Conservation (phyloP, 1,140 invertebrate genomes). For the Drosophila busckii region DNA sequence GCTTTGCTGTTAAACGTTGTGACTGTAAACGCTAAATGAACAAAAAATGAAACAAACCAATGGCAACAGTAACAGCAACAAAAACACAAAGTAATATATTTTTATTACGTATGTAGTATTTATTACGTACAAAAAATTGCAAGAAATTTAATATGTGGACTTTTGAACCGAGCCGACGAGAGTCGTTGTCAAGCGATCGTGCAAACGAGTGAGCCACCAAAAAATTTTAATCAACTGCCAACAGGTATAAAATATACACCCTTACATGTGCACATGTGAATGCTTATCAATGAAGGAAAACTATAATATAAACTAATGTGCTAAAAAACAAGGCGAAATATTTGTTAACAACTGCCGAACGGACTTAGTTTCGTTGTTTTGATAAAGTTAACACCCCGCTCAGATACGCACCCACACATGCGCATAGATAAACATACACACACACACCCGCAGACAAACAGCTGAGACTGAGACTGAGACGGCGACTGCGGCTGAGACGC, state of each 20-base stretch:
- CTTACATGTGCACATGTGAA: constrained; percentile 1
- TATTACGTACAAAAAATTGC: constrained; percentile 37
- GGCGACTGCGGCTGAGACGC: too few species aligned
- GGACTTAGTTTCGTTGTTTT: constrained; percentile 34
- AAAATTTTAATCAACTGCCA: constrained; percentile 38
- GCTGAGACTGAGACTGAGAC: too few species aligned
- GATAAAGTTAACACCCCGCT: constrained; percentile 57
- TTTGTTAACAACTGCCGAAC: constrained; percentile 29
- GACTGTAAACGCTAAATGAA: constrained; percentile 21
- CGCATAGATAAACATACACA: constrained; percentile 16
- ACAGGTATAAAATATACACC: constrained; percentile 12
- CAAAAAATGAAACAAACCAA: constrained; percentile 21
- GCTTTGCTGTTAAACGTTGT: constrained; percentile 36
- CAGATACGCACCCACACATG: constrained; percentile 21
- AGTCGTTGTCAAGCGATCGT: constrained; percentile 37
- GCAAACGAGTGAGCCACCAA: constrained; percentile 35
- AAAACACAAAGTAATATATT: constrained; percentile 13
- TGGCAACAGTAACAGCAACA: background rate
- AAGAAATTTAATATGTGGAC: constrained; percentile 63
- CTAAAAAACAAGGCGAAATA: background rate
- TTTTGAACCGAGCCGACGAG: constrained; percentile 47
- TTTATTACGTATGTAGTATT: constrained; percentile 63
- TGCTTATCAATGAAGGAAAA: constrained; percentile 67
- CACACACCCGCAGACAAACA: constrained; percentile 11
- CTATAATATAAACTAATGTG: constrained; percentile 64